Conservation (phyloP, 2,888 invertebrate species). For the Drosophila limbata region DNA sequence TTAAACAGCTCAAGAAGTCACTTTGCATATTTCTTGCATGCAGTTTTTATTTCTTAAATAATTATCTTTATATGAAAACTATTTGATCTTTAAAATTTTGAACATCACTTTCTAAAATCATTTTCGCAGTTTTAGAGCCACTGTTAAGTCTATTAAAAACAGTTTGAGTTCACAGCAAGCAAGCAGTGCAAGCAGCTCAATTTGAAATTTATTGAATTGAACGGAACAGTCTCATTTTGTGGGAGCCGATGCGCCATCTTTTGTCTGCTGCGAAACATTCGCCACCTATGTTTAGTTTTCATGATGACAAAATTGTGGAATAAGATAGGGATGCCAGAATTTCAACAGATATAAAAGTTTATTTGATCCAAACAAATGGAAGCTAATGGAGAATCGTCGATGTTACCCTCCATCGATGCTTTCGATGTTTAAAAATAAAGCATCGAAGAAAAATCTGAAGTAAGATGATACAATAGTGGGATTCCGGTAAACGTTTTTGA, state of each 20-base stretch:
- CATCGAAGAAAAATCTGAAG: too few relatives aligned
- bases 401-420: too few relatives aligned
- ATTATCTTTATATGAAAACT: neutral
- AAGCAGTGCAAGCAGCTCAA: neutral
- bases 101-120: neutral
- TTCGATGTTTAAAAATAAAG: too few relatives aligned
- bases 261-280: neutral
- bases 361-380: too few relatives aligned
- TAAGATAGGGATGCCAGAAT: neutral
- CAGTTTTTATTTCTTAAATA: neutral
- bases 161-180: neutral
- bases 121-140: neutral
- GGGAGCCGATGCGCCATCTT: neutral
- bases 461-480: too few relatives aligned
- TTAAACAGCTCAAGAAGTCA: neutral
- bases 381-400: too few relatives aligned
- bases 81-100: neutral
- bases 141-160: neutral
- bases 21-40: neutral
- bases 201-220: neutral
- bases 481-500: too few relatives aligned
- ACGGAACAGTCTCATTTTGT: neutral
- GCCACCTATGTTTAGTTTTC: neutral
- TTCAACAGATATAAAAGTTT: too few relatives aligned
- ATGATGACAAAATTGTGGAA: too few relatives aligned